Evolutionary conservation across 2,888 invertebrate species (phyloP).

Genomic region (Agrotis exclamationis): DNA sequence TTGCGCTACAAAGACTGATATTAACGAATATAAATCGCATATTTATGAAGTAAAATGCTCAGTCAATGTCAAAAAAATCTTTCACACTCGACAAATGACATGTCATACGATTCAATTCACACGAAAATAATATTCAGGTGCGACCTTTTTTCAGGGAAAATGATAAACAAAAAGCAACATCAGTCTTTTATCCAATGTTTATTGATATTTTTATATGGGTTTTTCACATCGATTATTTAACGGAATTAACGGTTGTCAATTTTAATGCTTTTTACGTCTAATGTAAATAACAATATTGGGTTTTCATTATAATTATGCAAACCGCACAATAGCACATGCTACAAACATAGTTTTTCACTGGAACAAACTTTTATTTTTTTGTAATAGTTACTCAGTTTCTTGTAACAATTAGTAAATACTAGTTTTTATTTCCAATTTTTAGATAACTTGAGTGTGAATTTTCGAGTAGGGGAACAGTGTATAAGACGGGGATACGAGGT

Average conservation of each 20-base stretch:
- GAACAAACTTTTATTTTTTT: too few species aligned
- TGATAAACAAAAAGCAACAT: conserved; percentile 19
- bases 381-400: too few species aligned
- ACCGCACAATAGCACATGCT: too few species aligned
- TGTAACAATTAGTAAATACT: too few species aligned
- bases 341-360: too few species aligned
- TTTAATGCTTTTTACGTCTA: conserved; percentile 4
- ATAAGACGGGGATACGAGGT: too few species aligned
- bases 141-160: conserved; percentile 14
- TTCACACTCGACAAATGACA: conserved; percentile 43
- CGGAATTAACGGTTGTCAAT: conserved; percentile 12
- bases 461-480: too few species aligned
- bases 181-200: conserved; percentile 12
- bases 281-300: neutral
- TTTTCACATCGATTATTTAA: conserved; percentile 30
- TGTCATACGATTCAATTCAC: conserved; percentile 36
- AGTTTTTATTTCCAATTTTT: too few species aligned
- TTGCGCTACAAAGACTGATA: neutral
- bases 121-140: conserved; percentile 35
- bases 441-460: too few species aligned
- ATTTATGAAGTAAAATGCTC: conserved; percentile 29
- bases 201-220: conserved; percentile 6
- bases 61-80: conserved; percentile 45
- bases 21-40: conserved; percentile 19
- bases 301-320: neutral